Conservation (phyloP, 2,113 vertebrate genomes). For the Poeciliopsis retropinna region DNA sequence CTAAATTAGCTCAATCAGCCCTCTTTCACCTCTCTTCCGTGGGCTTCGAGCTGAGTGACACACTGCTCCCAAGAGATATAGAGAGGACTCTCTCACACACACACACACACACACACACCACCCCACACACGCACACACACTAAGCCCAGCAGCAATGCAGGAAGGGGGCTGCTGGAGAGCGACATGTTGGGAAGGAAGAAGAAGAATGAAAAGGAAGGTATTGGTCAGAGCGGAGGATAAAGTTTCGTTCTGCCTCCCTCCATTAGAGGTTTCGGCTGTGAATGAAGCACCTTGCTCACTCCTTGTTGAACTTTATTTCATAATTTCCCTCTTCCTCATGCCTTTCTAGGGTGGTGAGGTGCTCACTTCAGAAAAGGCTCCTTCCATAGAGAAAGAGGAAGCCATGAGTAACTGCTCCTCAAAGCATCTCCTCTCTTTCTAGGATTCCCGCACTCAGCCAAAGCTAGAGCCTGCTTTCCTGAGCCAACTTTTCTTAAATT, state of each 20-base stretch:
- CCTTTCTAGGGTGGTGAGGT: slow-evolving; percentile 8
- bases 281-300: slow-evolving; percentile 42
- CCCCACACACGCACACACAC: neutral
- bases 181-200: slow-evolving; percentile 25
- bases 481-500: slow-evolving; percentile 62
- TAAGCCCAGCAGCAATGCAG: slow-evolving; percentile 18
- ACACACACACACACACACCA: slow-evolving; percentile 9
- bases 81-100: slow-evolving; percentile 16
- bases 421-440: slow-evolving; percentile 2
- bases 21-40: slow-evolving; percentile 77
- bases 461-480: slow-evolving; percentile 8
- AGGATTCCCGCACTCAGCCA: neutral
- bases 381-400: slow-evolving; percentile 22
- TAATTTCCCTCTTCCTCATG: slow-evolving; percentile 41
- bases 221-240: slow-evolving; percentile 22
- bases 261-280: slow-evolving; percentile 28
- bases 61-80: slow-evolving; percentile 67
- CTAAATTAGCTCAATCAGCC: slow-evolving; percentile 84
- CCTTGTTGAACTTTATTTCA: slow-evolving; percentile 40
- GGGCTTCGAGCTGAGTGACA: slow-evolving; percentile 75
- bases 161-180: slow-evolving; percentile 13
- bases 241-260: slow-evolving; percentile 10
- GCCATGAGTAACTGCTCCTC: slow-evolving; percentile 23
- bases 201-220: slow-evolving; percentile 31
- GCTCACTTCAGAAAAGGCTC: slow-evolving; percentile 27